phyloP scores from a whole-genome alignment of 1,140 invertebrate species.

The Sesamia nonagrioides region DNA sequence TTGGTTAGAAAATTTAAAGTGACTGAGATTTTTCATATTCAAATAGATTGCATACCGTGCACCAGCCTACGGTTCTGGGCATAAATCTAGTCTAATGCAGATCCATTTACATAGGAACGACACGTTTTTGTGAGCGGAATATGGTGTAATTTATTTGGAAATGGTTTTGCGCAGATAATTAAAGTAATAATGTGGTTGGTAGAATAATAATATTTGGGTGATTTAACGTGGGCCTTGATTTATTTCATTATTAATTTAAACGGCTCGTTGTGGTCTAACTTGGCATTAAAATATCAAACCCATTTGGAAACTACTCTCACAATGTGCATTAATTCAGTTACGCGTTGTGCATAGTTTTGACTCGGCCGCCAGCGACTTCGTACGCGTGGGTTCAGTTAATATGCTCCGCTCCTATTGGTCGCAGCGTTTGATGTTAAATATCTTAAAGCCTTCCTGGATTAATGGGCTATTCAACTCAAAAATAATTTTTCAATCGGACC shows the following conservation, averaged over 20 bases:
- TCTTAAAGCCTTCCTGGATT: too few species aligned
- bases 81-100: conserved; percentile 23
- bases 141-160: conserved; percentile 6
- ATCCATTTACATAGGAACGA: conserved; percentile 10
- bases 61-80: not conserved
- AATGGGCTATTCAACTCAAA: too few species aligned
- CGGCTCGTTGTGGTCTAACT: too few species aligned
- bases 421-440: too few species aligned
- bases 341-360: too few species aligned
- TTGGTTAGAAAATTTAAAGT: conserved; percentile 11
- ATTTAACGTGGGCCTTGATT: not conserved
- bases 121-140: not conserved
- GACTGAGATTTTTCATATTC: conserved; percentile 10
- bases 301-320: too few species aligned
- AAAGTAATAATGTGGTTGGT: not conserved
- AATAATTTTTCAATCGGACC: too few species aligned
- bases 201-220: not conserved
- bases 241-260: not conserved
- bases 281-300: too few species aligned
- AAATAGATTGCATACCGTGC: conserved; percentile 3
- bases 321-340: too few species aligned
- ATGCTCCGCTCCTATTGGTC: too few species aligned
- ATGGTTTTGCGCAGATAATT: conserved; percentile 7
- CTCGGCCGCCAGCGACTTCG: too few species aligned
- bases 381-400: too few species aligned